A percentile compares a stretch with the other conserved stretches of the same genome.
Conservation (phyloP, 2,113 vertebrate genomes). For the Plestiodon gilberti region DNA sequence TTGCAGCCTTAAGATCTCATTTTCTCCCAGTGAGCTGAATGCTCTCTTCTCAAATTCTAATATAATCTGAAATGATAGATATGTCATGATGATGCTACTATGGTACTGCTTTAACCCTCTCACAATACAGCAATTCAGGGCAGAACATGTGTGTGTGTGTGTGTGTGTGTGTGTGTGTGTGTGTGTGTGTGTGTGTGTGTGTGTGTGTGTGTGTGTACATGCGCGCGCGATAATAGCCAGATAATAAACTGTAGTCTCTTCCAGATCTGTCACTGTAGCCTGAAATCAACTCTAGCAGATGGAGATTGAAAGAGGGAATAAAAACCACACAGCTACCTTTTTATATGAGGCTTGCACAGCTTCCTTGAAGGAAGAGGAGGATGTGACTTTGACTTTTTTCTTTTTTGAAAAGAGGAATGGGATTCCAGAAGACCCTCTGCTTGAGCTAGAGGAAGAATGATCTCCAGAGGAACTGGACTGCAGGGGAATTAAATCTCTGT, state of each 20-base stretch:
- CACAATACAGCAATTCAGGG: not conserved
- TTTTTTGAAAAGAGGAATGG: slow-evolving; percentile 61
- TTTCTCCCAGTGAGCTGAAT: not conserved
- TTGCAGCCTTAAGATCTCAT: not conserved
- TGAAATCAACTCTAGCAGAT: not conserved
- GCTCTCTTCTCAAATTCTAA: not conserved
- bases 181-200: too few species aligned
- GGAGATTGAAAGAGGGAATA: slow-evolving; percentile 9
- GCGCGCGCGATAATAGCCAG: too few species aligned
- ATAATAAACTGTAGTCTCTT: not conserved
- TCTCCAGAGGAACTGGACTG: rapidly evolving
- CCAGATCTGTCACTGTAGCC: not conserved
- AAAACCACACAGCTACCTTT: slow-evolving; percentile 70
- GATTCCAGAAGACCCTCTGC: rapidly evolving
- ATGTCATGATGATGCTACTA: not conserved
- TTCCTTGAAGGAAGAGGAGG: slow-evolving; percentile 66
- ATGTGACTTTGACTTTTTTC: rapidly evolving
- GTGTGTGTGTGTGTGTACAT: too few species aligned
- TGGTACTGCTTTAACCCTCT: not conserved
- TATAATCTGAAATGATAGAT: not conserved
- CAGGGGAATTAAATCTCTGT: slow-evolving; percentile 64
- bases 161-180: too few species aligned
- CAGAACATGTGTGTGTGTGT: too few species aligned
- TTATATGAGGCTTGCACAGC: slow-evolving; percentile 83
- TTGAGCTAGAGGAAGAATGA: rapidly evolving